phyloP scores from a whole-genome alignment of 2,113 vertebrate species.

The Callipepla californica region DNA sequence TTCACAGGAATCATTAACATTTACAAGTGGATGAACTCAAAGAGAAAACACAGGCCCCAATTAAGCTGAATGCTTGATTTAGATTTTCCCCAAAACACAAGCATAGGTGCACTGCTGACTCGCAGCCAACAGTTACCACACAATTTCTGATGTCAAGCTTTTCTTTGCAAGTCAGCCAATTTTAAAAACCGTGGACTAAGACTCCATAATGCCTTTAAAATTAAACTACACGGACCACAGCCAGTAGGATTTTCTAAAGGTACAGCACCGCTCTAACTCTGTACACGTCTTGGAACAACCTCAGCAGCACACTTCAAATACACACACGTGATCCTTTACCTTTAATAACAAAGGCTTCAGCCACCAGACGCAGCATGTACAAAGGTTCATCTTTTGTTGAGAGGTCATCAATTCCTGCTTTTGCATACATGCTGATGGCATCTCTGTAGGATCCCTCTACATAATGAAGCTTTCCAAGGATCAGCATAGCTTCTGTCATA shows the following conservation, averaged over 20 bases:
- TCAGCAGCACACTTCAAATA: neutral
- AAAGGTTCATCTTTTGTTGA: constrained; percentile 85
- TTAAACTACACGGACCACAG: constrained; percentile 1
- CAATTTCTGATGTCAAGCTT: neutral
- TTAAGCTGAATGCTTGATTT: neutral
- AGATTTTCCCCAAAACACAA: neutral
- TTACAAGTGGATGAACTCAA: neutral
- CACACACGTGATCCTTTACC: constrained; percentile 73
- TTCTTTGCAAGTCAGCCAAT: neutral
- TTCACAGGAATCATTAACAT: neutral
- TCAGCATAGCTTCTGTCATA: constrained; percentile 91
- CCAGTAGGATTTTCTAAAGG: neutral
- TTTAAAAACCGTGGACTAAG: constrained; percentile 52
- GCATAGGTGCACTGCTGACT: neutral
- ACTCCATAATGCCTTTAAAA: neutral
- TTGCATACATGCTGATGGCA: constrained; percentile 95
- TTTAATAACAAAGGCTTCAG: constrained; percentile 96
- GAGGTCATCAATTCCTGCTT: constrained; percentile 90
- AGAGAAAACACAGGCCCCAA: neutral
- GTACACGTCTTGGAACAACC: neutral
- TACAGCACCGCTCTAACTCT: neutral
- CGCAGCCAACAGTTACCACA: neutral
- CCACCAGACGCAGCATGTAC: constrained; percentile 91
- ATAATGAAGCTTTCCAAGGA: constrained; percentile 94
- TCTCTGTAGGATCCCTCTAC: constrained; percentile 92